Evolutionary conservation across 1,140 invertebrate species (phyloP).

Genomic region (Drosophila nigromelanica): DNA sequence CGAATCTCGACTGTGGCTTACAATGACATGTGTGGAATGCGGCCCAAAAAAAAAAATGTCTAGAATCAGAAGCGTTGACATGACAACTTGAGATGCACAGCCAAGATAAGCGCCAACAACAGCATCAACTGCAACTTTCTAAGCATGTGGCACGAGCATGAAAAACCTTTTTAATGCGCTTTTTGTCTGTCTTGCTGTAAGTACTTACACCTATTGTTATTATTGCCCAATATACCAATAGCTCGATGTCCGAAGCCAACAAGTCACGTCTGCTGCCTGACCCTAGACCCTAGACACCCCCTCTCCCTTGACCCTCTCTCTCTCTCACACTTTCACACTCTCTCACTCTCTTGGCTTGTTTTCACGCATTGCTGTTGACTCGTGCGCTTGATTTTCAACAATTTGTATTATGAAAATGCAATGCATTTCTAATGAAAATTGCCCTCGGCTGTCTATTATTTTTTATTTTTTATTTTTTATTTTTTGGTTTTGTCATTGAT

Average conservation of each 20-base stretch:
- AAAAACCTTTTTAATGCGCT: constrained; percentile 73
- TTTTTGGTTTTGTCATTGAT: constrained; percentile 65
- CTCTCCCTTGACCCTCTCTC: not conserved
- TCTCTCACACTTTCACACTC: not conserved
- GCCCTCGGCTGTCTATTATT: constrained; percentile 18
- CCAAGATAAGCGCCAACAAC: constrained; percentile 56
- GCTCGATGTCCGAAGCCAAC: no score
- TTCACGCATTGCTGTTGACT: constrained; percentile 76
- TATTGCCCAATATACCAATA: constrained; percentile 27
- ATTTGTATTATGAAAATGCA: constrained; percentile 75
- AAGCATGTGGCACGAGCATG: constrained; percentile 73
- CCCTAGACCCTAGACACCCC: constrained; percentile 9
- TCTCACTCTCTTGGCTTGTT: constrained; percentile 55
- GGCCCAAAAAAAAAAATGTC: constrained; percentile 39
- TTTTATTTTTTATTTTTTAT: not conserved
- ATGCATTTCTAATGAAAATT: constrained; percentile 73
- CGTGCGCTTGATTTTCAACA: constrained; percentile 80
- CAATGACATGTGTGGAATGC: constrained; percentile 72
- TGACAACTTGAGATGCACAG: constrained; percentile 76
- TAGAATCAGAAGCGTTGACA: constrained; percentile 81
- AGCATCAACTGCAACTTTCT: constrained; percentile 52
- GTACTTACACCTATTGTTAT: constrained; percentile 32
- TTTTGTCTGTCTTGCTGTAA: constrained; percentile 24
- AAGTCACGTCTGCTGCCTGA: constrained; percentile 60
- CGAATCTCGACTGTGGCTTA: not conserved